Evolutionary conservation across 2,113 vertebrate genomes (phyloP), one percentile per base, ranked within the genome.

Genomic region (Ahaetulla prasina): DNA sequence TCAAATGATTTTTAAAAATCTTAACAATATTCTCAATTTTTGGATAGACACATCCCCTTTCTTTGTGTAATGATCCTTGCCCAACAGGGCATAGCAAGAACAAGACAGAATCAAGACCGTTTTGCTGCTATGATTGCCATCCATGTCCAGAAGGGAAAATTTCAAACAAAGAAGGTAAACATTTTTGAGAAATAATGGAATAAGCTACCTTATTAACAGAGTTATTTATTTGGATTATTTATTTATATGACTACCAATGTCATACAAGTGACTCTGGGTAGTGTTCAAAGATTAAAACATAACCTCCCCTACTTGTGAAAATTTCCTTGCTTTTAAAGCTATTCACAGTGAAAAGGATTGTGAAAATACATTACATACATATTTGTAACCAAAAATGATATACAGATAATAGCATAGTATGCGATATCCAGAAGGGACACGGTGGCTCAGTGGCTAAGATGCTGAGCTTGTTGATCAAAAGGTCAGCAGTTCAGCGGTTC

Each of bases 101-200:
- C 14, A 91, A 25, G 43, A 91, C 50, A 9, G 90, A 91, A 60
- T 54, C 85, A 45, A 0, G 60, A 20, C 90, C 54, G 11, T 87
- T 63, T 50, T 91, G 91, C n/a, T 91, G 91, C 45, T 91, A 87
- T 43, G 85, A 91, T 63, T 91, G 91, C 18, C 10, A 25, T 50
- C 55, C 10, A 25, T 91, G 91, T 39, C 85, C 55, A 87, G 85
- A 87, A 45, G 85, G 91, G 30, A 87, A 91, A 39, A 30, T 91
- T 23, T 63, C 91, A 87, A 35, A 87, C 25, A 30, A 87, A 43
- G 87, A 7, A 3, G 91, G 91, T 91, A 87, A 55, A 14, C 0
- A 2, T 86, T 60, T 12, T 43, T 49, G 12, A 68, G 30, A 68
- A 68, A 12, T n/a, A 68, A n/a, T n/a, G 60, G 60, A n/a, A 68